Evolutionary conservation across 1,140 invertebrate genomes (phyloP), one percentile per base, ranked within the genome.

Genomic region (Telenomus remus): DNA sequence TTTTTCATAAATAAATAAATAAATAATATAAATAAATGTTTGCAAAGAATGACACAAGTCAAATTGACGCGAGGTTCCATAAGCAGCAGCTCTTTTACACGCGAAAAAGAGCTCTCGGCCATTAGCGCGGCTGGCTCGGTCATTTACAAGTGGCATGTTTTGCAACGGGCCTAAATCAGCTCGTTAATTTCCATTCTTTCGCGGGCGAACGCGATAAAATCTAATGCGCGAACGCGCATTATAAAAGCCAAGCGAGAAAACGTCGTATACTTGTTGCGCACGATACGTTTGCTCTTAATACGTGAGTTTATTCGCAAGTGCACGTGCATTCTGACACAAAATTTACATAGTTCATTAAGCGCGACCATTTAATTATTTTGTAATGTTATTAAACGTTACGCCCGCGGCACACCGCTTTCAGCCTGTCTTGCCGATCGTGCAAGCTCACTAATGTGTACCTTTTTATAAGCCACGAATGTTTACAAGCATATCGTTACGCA

Each of bases 181-280:
- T 78, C 73, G 71, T 81, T 81, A 82, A 83, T 83, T 83, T 82
- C 76, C 76, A 82, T 81, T 82, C 76, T 82, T 80, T 79, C 68
- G 73, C 74, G 63, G 44, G 44, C 14, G 9, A 44, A 39, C 14
- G n/a, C 64, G 64, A 68, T 75, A 68, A 69, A 75, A 75, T 75
- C 72, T 51, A 61, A 68, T 44, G 55, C 61, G 56, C 63, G 49
- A 33, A 13, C 37, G 54, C 42, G 54, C 61, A 59, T 65, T 72
- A 59, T 72, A 48, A 60, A 64, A 72, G 69, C 60, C 60, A 33
- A 57, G 48, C 57, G 59, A 51, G 59, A 64, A 63, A 64, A 64
- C 54, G 68, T 39, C 68, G 60, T 63, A 48, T 56, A 65, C 70
- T 61, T 56, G 63, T 68, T 74, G 51, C 71, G 57, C 46, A 37